These are phyloP conservation scores for Megaceryle maxima DNA, from an alignment of 2,113 vertebrate species.

Conservation along the genomic window DNA sequence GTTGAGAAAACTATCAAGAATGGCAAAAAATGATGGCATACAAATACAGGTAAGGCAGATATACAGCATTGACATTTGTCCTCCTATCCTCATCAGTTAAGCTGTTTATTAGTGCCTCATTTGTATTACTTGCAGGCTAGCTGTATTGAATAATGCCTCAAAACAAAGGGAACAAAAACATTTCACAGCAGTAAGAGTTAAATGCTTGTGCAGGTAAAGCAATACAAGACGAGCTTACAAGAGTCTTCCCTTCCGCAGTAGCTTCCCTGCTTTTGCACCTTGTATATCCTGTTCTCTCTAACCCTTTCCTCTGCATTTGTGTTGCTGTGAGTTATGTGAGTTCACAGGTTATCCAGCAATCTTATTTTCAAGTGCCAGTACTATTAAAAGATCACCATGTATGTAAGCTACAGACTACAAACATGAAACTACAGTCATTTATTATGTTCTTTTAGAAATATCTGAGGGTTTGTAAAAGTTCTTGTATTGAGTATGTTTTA, in stretches of 20 bases:
- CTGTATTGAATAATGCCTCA: not conserved
- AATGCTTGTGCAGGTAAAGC: rapidly evolving
- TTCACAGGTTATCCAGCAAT: not conserved
- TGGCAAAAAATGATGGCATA: not conserved
- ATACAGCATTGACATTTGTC: not conserved
- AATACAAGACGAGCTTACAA: not conserved
- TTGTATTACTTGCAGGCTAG: not conserved
- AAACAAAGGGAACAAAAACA: not conserved
- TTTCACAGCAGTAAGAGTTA: not conserved
- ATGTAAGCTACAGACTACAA: not conserved
- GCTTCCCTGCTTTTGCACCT: not conserved
- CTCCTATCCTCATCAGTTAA: not conserved
- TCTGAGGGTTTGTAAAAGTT: not conserved
- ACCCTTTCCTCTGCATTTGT: not conserved
- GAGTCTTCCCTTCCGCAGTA: not conserved
- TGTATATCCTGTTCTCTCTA: not conserved
- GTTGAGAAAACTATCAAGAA: not conserved
- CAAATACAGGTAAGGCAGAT: not conserved
- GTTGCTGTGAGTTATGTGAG: not conserved
- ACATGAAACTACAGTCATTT: not conserved
- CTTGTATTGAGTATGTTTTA: not conserved
- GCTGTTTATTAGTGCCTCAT: not conserved
- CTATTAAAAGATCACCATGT: not conserved
- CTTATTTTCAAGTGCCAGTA: not conserved
- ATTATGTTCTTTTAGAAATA: not conserved